Conservation (phyloP, 2,113 vertebrate species). For the Entelurus aequoreus region DNA sequence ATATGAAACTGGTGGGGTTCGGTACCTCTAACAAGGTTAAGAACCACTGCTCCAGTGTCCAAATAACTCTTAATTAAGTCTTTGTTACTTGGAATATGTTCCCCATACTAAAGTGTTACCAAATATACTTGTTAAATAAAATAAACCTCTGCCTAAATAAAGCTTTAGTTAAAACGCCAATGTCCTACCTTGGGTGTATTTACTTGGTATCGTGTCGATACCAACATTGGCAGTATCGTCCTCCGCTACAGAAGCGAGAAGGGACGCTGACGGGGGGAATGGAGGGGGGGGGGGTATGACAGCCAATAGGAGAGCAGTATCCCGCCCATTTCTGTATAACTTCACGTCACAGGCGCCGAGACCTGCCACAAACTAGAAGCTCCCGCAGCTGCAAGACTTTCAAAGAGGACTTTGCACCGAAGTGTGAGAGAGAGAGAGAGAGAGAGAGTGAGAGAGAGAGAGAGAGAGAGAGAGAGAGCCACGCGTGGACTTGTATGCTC, state of each 20-base stretch:
- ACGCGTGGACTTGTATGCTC: conserved; percentile 41
- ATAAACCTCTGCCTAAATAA: too few species aligned
- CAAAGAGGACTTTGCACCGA: conserved; percentile 41
- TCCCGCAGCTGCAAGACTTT: conserved; percentile 55
- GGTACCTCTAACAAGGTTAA: too few species aligned
- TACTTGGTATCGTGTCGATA: too few species aligned
- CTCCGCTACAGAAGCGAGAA: conserved; percentile 35
- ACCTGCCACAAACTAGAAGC: conserved; percentile 58
- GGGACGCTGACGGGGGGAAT: conserved; percentile 4
- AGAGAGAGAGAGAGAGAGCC: conserved; percentile 20
- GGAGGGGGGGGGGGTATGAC: conserved; percentile 32
- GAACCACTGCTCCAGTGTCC: too few species aligned
- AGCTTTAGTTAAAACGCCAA: too few species aligned
- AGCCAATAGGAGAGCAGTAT: conserved; percentile 87
- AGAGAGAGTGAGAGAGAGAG: neutral
- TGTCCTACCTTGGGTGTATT: too few species aligned
- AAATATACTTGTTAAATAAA: too few species aligned
- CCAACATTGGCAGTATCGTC: too few species aligned
- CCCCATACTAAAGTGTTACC: too few species aligned
- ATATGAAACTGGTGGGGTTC: too few species aligned
- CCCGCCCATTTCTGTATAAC: conserved; percentile 84
- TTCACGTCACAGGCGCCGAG: conserved; percentile 77
- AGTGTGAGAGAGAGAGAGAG: conserved; percentile 32
- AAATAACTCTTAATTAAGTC: too few species aligned
- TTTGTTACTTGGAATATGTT: too few species aligned